Evolutionary conservation across 1,140 invertebrate species (phyloP).

Genomic region (Polypedilum vanderplanki): DNA sequence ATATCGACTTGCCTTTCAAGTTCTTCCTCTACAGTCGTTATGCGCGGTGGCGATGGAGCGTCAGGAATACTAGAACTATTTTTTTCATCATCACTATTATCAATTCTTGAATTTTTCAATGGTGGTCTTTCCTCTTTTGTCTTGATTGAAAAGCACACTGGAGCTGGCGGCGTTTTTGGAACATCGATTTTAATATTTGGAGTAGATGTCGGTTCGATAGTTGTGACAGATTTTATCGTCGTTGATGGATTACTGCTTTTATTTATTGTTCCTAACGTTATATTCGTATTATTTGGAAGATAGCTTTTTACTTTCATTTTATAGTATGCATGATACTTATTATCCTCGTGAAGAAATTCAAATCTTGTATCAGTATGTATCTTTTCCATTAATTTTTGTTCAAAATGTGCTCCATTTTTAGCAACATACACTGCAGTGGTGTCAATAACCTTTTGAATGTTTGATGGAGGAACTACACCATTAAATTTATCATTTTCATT

Average conservation of each 20-base stretch:
- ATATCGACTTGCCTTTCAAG: constrained; percentile 3
- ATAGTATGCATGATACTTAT: constrained; percentile 73
- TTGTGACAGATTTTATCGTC: constrained; percentile 31
- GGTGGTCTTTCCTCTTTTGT: constrained; percentile 64
- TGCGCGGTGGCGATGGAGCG: not conserved
- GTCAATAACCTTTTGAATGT: constrained; percentile 81
- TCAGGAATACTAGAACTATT: constrained; percentile 40
- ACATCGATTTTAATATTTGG: constrained; percentile 38
- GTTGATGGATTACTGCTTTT: constrained; percentile 31
- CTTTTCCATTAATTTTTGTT: constrained; percentile 77
- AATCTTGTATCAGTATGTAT: constrained; percentile 67
- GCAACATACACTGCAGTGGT: constrained; percentile 94
- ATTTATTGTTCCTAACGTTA: too few species aligned
- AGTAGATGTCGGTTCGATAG: constrained; percentile 33
- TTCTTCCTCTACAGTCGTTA: not conserved
- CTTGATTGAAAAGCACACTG: constrained; percentile 75
- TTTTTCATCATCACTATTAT: constrained; percentile 57
- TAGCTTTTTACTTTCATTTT: constrained; percentile 47
- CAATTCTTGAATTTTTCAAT: constrained; percentile 64
- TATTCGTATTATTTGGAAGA: constrained; percentile 31
- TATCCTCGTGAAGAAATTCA: constrained; percentile 64
- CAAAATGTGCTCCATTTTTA: constrained; percentile 90
- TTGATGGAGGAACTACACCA: constrained; percentile 59
- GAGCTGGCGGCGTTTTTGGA: constrained; percentile 47
- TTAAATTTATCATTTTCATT: constrained; percentile 32